Evolutionary conservation across 2,113 vertebrate species (phyloP).

Genomic region (Cephalopterus ornatus): DNA sequence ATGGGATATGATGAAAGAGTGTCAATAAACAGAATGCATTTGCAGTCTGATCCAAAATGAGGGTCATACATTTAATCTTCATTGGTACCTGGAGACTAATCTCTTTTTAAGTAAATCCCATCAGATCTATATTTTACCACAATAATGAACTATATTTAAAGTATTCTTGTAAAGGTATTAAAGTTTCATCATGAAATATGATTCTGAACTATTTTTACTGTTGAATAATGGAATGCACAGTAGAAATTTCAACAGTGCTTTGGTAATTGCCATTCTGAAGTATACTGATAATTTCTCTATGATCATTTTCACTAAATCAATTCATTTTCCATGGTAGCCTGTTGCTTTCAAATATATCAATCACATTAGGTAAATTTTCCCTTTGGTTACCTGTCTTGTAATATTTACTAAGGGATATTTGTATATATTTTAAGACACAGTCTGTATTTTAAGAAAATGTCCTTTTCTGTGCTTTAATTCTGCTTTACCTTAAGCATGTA

Average conservation of each 20-base stretch:
- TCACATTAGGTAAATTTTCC: background rate
- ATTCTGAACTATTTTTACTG: conserved; percentile 6
- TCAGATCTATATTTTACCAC: background rate
- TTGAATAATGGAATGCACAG: background rate
- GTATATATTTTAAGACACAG: background rate
- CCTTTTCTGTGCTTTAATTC: background rate
- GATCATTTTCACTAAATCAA: background rate
- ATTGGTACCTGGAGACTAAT: background rate
- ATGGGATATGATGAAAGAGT: background rate
- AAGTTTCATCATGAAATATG: background rate
- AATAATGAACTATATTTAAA: background rate
- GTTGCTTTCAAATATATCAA: background rate
- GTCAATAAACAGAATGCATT: background rate
- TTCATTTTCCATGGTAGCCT: background rate
- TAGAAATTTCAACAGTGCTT: background rate
- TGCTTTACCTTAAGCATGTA: background rate
- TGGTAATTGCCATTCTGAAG: background rate
- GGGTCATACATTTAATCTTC: background rate
- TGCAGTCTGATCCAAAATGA: background rate
- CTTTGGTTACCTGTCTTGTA: background rate
- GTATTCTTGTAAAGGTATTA: background rate
- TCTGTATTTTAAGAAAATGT: background rate
- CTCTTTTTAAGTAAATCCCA: background rate
- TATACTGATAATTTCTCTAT: background rate
- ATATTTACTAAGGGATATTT: background rate